Base-by-base conservation (phyloP, 92 coral and sea anemone genomes). In the Diadumene lineata region DNA sequence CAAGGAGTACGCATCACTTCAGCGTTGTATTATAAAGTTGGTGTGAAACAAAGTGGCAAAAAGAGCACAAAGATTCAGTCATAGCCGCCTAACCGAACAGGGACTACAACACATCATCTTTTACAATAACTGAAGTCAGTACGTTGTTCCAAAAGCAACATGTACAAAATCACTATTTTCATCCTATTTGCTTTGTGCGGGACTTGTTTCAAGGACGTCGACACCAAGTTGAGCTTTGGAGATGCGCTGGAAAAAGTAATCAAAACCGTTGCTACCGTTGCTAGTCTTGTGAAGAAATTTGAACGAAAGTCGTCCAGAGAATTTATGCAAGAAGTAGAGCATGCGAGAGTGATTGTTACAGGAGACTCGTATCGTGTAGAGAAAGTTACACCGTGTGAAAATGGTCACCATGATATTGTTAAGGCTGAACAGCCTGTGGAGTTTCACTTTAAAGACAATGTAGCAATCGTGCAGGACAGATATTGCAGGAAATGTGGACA, bases 401-500 rank as follows among this genome's bases (percentile, higher is more conserved):
- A 83, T 46, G 92, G 88, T 19, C 85, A 87, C 1, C 92, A 87
- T 48, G 88, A 87, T 50, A 83, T 83, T 21, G 82, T 83, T 64
- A 66, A 83, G 60, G 34, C 92, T 29, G 58, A 78, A 31, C 78
- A 87, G 34, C 88, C 92, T 32, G 79, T 76, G 31, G 88, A 83
- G 78, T 72, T 87, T 38, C 81, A 77, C 60, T 74, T 87, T 72
- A 70, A 83, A 11, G 92, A 75, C 33, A 70, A 68, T 18, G 71
- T 68, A 60, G 65, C 56, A 0, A 34, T 83, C 17, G 31, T 83
- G 21, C 84, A 82, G 64, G 92, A 87, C 72, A 26, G 81, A 23
- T 86, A 72, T 69, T 86, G 91, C 69, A 71, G 85, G 80, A 86
- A 82, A 82, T 86, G 91, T 64, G 91, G 91, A n/a, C 73, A 76